Evolutionary conservation across 2,888 invertebrate species (phyloP), one percentile per base, ranked within the genome.

Genomic region (Odontomyia ornata): DNA sequence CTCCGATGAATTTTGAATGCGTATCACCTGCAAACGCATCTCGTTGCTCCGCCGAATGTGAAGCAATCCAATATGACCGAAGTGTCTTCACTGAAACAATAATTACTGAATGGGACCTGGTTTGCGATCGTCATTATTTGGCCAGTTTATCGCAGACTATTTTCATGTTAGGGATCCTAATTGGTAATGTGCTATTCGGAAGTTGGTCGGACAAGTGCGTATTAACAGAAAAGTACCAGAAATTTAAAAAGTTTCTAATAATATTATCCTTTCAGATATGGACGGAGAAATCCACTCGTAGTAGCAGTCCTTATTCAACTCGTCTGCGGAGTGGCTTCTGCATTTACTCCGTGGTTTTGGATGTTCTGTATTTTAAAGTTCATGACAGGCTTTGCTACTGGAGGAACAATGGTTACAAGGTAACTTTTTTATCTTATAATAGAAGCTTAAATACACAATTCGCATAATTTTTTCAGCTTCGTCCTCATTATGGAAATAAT

Each of bases 391-490:
- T 88, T 93, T 21, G 92, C 92, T 1, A 92, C 93, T 11, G 93
- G 93, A 71, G 94, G 94, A 28, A 92, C 93, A 0, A 94, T 94
- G 92, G 91, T 93, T 72, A 93, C 93, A 52, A 81, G 81, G 82
- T 73, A 60, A 47, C 9, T 36, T 3, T 9, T 28, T 64, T n/a
- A 64, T 11, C 36, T 36, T 36, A 36, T 36, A 5, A 36, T 36
- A 30, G 52, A 52, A 7, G 43, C 43, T 9, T 13, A 43, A 7
- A 43, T 13, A 43, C 7, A 60, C 9, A 56, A 27, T 67, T 43
- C n/a, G n/a, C n/a, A 47, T 52, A 23, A 27, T 62, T 2, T 21
- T 73, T 78, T 0, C 47, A 92, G 92, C 83, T 92, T 92, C 80
- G 92, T 92, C 1, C 87, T 92, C 3, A 89, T 90, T 9, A 92